Base-by-base conservation (phyloP, 2,113 vertebrate species). In the Centropus bengalensis region DNA sequence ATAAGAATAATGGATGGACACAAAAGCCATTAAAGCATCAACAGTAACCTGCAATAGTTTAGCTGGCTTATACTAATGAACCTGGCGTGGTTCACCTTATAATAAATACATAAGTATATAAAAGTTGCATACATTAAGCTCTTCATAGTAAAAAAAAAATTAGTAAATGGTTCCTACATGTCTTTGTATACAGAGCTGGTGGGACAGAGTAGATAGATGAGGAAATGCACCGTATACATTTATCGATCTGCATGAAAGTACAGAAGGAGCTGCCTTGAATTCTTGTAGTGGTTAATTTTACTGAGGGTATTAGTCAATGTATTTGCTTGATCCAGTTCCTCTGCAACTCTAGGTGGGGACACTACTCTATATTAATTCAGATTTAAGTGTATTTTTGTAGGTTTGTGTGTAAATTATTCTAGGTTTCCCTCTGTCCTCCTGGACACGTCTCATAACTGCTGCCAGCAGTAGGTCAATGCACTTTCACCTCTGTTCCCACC, bases 1-100 rank as follows among this genome's bases (percentile, higher is more conserved):
- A 63, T 55, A 83, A 94, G 69, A 85, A 68, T 82, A 96, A 93
- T 82, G 69, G 78, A 95, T 86, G 89, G 60, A 90, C 70, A 92
- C 86, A 91, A 79, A 88, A 95, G 81, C 83, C 90, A 92, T 96
- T 95, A 96, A 94, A 94, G 73, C 68, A 74, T 81, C 82, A 69
- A 47, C 59, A 91, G 68, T 55, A 84, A 83, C 78, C 71, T 11
- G 86, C 82, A 30, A 82, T 19, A 84, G 73, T 85, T 93, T 77
- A 55, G 64, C 14, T 21, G 9, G 27, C 73, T 82, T 82, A 49
- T 55, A 56, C 38, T 90, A 76, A 90, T 93, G 77, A 94, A 91
- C 54, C 55, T 14, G 1, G 75, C 92, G 69, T 52, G 51, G 88
- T 91, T 82, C 78, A 80, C 75, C 93, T 89, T 36, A 0, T 84